Conservation (phyloP, 2,797 vertebrate genomes). For the Sebastes oblongus region DNA sequence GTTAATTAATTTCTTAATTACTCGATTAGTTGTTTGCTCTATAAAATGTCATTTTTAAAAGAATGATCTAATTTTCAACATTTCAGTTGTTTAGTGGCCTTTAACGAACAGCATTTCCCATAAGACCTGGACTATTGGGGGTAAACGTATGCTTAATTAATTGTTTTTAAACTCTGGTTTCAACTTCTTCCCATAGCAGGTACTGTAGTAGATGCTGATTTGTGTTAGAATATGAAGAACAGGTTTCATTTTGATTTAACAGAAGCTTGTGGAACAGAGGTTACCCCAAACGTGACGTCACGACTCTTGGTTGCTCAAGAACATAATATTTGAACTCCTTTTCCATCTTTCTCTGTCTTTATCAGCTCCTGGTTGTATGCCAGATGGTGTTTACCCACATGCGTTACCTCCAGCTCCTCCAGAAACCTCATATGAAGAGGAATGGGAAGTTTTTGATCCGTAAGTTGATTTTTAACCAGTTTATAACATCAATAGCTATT, state of each 20-base stretch:
- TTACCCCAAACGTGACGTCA: neutral
- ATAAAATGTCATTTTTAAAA: neutral
- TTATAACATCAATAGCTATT: neutral
- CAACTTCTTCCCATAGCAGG: neutral
- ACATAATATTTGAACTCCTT: neutral
- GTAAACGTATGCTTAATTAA: neutral
- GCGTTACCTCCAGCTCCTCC: constrained; percentile 84
- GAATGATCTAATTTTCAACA: neutral
- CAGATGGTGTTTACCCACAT: constrained; percentile 88
- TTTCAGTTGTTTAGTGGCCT: neutral
- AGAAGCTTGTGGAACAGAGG: neutral
- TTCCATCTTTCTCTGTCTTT: constrained; percentile 13
- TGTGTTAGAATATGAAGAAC: neutral
- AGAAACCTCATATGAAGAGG: constrained; percentile 96
- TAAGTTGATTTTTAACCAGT: constrained; percentile 77
- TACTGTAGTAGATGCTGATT: neutral
- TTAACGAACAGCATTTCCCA: neutral
- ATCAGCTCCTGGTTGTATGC: constrained; percentile 89
- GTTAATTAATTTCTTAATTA: no score
- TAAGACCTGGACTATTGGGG: neutral
- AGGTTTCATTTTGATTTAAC: neutral
- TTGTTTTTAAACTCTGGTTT: neutral
- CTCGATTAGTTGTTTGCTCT: no score
- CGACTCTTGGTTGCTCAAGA: neutral
- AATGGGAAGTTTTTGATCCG: constrained; percentile 99